Evolutionary conservation across 2,888 invertebrate genomes (phyloP), one percentile per base, ranked within the genome.

Genomic region (Xestia xanthographa): DNA sequence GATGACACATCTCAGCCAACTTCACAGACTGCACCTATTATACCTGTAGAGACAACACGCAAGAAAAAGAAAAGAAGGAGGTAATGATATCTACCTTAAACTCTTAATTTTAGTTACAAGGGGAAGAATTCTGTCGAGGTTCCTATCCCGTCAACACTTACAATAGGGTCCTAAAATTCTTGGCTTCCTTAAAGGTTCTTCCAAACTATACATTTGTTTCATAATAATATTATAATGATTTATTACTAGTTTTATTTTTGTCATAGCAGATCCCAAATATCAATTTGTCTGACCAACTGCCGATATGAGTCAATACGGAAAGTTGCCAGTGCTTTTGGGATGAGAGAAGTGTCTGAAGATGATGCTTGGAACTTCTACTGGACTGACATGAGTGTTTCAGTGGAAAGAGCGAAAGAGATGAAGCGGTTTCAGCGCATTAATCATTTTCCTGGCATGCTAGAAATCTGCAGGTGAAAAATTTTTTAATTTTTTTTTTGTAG

Each of bases 301-400:
- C 97, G 98, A 43, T 98, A 98, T 91, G 98, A 98, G 82, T 97
- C 98, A 80, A 98, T 98, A 58, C 96, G 98, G 60, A 97, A 97
- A 89, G 97, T 98, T 65, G 97, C 98, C 2, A 95, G 97, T 79
- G 97, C 97, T 82, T 98, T 97, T 91, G 98, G 98, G 0, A 98
- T 98, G 97, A 97, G 97, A 79, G 98, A 98, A 92, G 98, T 98
- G 0, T 97, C 97, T 0, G 98, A 98, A 86, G 97, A 97, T 67
- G 98, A 98, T 77, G 97, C 98, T 72, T 99, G 99, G 99, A 98
- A 98, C 92, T 97, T 99, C 84, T 98, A 98, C 91, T 99, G 99
- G 99, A 98, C 98, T 0, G 99, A 99, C 92, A 97, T 98, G 90
- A 98, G 98, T 85, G 98, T 99, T 34, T 98, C 98, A 17, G 97